Percentiles rank a stretch among this genome's conserved stretches.
Conservation (phyloP, 2,888 invertebrate genomes). For the Eupeodes luniger region DNA sequence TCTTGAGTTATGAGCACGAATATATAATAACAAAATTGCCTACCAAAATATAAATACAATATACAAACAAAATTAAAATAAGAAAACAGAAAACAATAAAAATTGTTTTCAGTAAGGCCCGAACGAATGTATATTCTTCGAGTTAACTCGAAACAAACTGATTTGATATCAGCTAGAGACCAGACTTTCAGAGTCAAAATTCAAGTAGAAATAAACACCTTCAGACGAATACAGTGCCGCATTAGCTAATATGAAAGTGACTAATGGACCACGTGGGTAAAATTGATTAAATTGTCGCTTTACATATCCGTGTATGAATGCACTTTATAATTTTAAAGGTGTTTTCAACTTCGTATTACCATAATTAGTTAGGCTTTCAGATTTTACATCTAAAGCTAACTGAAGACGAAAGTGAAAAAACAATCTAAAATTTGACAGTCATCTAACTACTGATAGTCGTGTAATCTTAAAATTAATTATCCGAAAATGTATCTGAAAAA, state of each 20-base stretch:
- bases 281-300: no score
- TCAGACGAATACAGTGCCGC: neutral
- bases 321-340: no score
- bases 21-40: neutral
- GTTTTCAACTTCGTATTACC: no score
- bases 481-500: no score
- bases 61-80: neutral
- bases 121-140: slow-evolving; percentile 53
- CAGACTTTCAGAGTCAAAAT: slow-evolving; percentile 30
- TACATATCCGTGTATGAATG: no score
- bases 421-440: no score
- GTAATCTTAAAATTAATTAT: no score
- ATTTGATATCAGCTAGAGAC: slow-evolving; percentile 36
- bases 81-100: neutral
- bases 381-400: no score
- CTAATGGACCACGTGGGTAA: no score
- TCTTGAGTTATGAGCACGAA: slow-evolving; percentile 32
- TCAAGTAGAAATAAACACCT: slow-evolving; percentile 19
- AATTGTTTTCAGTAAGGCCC: neutral
- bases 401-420: no score
- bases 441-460: no score
- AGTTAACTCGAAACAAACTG: slow-evolving; percentile 59
- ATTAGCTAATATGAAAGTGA: neutral
- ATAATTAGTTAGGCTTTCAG: no score
- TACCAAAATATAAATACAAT: neutral